These are phyloP conservation scores for Lycia hirtaria DNA, from an alignment of 2,888 invertebrate species.

Conservation along the genomic window DNA sequence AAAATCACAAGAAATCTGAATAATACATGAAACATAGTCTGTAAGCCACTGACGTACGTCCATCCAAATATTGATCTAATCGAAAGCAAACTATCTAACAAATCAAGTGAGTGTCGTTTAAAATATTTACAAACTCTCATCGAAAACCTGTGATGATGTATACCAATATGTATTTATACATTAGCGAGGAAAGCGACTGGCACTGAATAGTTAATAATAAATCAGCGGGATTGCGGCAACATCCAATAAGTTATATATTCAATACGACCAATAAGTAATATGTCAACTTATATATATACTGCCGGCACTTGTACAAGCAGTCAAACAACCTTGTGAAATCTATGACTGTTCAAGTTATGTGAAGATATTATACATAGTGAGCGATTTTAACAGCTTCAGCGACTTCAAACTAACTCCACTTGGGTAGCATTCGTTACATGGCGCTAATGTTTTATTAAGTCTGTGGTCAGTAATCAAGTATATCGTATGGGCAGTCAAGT, in stretches of 20 bases:
- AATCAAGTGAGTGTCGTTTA: slow-evolving; percentile 2
- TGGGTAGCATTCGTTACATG: too few relatives aligned
- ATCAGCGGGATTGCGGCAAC: slow-evolving; percentile 24
- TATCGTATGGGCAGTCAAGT: too few relatives aligned
- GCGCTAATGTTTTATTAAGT: too few relatives aligned
- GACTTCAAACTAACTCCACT: too few relatives aligned
- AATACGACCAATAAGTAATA: slow-evolving; percentile 31
- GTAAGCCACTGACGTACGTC: background rate
- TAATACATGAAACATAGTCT: background rate
- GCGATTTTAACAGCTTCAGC: too few relatives aligned
- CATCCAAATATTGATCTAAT: background rate
- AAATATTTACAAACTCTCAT: slow-evolving; percentile 8
- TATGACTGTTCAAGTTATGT: slow-evolving; percentile 19
- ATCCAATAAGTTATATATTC: slow-evolving; percentile 23
- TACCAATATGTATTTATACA: background rate
- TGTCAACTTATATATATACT: too few relatives aligned
- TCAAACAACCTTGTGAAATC: slow-evolving; percentile 31
- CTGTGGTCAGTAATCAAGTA: too few relatives aligned
- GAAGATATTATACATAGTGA: slow-evolving; percentile 7
- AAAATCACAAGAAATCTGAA: too few relatives aligned
- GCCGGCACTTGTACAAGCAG: slow-evolving; percentile 31
- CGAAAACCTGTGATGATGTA: background rate
- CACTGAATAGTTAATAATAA: slow-evolving; percentile 26
- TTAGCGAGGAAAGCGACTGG: background rate
- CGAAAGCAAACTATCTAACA: background rate